Evolutionary conservation across 2,888 invertebrate genomes (phyloP).

Genomic region (Ischnura elegans): DNA sequence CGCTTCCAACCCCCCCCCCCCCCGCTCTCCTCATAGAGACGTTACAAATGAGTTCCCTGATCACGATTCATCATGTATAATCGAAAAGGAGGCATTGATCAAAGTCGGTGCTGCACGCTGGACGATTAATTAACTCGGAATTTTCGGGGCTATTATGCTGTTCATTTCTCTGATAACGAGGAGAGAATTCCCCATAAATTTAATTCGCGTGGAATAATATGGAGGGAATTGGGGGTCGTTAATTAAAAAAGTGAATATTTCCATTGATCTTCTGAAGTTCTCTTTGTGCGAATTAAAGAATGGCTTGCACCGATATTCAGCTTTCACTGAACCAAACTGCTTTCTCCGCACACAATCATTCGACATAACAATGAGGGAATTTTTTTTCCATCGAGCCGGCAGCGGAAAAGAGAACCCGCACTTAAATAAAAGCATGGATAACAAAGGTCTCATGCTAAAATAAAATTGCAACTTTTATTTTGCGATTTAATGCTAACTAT

Average conservation of each 20-base stretch:
- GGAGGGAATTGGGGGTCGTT: constrained; percentile 58
- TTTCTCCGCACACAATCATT: not conserved
- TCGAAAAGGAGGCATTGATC: constrained; percentile 58
- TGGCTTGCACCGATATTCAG: not conserved
- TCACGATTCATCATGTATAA: constrained; percentile 45
- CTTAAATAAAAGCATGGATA: too few relatives aligned
- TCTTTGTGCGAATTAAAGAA: constrained; percentile 33
- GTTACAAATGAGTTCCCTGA: constrained; percentile 42
- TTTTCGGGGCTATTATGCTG: constrained; percentile 55
- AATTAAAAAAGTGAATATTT: constrained; percentile 21
- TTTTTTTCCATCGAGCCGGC: not conserved
- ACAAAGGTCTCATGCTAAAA: too few relatives aligned
- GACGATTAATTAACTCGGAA: constrained; percentile 63
- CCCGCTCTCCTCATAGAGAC: constrained; percentile 30
- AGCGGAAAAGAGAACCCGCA: not conserved
- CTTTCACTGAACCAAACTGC: not conserved
- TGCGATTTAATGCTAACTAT: too few relatives aligned
- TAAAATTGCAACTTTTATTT: too few relatives aligned
- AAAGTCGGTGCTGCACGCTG: constrained; percentile 36
- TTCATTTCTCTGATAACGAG: constrained; percentile 52
- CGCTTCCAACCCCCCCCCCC: not conserved
- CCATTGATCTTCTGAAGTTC: constrained; percentile 55
- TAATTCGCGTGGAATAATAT: constrained; percentile 49
- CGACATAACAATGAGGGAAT: not conserved
- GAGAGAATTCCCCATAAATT: constrained; percentile 65